A percentile compares a stretch with the other conserved stretches of the same genome.
phyloP scores from a whole-genome alignment of 2,888 invertebrate genomes.

The Andrena flavipes region DNA sequence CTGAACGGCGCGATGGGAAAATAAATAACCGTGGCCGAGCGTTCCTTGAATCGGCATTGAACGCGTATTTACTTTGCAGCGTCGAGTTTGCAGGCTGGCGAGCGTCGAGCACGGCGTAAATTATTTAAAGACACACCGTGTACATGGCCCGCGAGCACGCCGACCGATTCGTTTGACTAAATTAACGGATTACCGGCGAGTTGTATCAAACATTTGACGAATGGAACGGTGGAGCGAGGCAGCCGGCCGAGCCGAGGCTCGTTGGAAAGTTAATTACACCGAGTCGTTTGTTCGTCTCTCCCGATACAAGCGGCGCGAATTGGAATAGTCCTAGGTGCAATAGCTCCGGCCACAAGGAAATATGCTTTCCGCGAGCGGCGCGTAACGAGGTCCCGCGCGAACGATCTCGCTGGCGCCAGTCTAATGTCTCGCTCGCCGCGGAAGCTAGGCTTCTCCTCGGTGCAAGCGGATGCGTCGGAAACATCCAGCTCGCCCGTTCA shows the following conservation, averaged over 20 bases:
- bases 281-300: slow-evolving; percentile 22
- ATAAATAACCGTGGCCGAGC: slow-evolving; percentile 55
- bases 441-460: slow-evolving; percentile 8
- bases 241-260: neutral
- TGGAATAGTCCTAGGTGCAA: neutral
- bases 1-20: slow-evolving; percentile 29
- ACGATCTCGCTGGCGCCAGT: slow-evolving; percentile 57
- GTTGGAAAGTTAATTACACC: slow-evolving; percentile 37
- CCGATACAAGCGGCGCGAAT: neutral
- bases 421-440: slow-evolving; percentile 40
- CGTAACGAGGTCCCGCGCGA: slow-evolving; percentile 17
- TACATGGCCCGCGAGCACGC: neutral
- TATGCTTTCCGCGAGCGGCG: slow-evolving; percentile 18
- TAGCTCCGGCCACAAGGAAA: slow-evolving; percentile 3
- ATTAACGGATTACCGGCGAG: slow-evolving; percentile 37
- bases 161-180: slow-evolving; percentile 23
- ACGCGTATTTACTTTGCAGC: slow-evolving; percentile 53
- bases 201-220: neutral
- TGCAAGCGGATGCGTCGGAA: slow-evolving; percentile 36
- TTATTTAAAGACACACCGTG: slow-evolving; percentile 21
- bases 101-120: slow-evolving; percentile 6
- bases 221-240: neutral
- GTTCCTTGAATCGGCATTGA: slow-evolving; percentile 55
- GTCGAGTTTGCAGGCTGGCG: neutral
- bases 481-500: slow-evolving; percentile 6